Evolutionary conservation across 2,797 vertebrate species (phyloP), one percentile per base, ranked within the genome.

Genomic region (Percopsis omiscomaycus): DNA sequence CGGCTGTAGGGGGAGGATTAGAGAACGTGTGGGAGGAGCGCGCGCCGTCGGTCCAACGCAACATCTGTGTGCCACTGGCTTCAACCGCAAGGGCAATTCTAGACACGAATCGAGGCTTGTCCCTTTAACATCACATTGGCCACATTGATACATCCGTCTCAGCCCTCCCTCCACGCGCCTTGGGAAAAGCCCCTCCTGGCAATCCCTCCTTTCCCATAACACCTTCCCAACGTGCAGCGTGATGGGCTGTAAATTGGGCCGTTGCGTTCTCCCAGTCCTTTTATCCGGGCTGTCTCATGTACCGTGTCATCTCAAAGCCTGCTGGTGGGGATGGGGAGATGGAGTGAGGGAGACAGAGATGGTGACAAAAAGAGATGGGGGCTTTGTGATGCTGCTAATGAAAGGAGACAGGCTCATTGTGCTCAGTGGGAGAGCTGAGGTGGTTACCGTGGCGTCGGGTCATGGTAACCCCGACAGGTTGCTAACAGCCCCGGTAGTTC

Each of bases 381-480:
- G 67, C 69, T 74, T 64, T 72, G 55, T 55, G 11, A 72, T 42
- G 51, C 67, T 63, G 58, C 67, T 83, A 73, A 82, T 75, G 55
- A 78, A 75, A 60, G 37, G 37, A 42, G 53, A 29, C 79, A 62
- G 65, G 61, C 28, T 70, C 60, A 58, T 68, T 83, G 74, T 68
- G 68, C 67, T 68, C 54, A 14, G 61, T 69, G 64, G 55, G 62
- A 61, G 55, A 63, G 48, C 60, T 58, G 49, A 55, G 75, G 61
- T 77, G 81, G 64, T 86, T 80, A 71, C 30, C 32, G 63, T 78
- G 22, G 50, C 69, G 59, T 67, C 64, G 69, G 66, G 71, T 78
- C 54, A 64, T 30, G 50, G 67, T 77, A 71, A 30, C 69, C 71
- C 75, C 77, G 70, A 85, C 83, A 75, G 50, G 50, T 45, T 29